phyloP scores from a whole-genome alignment of 2,888 invertebrate species.

The Busseola fusca region DNA sequence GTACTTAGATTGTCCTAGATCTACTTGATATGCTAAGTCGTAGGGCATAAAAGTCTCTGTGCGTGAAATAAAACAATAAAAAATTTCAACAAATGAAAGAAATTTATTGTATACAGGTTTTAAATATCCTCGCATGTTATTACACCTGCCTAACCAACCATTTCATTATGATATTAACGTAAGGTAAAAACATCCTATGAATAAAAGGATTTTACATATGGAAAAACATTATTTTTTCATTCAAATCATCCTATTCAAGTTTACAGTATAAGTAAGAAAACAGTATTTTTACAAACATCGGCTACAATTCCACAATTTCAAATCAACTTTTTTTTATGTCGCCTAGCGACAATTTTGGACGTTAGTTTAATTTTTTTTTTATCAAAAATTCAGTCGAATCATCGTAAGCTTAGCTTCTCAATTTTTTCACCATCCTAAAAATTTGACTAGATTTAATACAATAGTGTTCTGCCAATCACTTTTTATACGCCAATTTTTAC shows the following conservation, averaged over 20 bases:
- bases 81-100: constrained; percentile 88
- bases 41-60: neutral
- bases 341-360: constrained; percentile 87
- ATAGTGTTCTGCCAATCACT: constrained; percentile 80
- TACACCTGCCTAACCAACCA: constrained; percentile 87
- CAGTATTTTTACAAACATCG: constrained; percentile 71
- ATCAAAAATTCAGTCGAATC: constrained; percentile 86
- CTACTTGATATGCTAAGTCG: constrained; percentile 14
- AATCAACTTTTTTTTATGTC: constrained; percentile 81
- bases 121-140: constrained; percentile 87
- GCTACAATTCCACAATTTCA: constrained; percentile 87
- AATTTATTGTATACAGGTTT: constrained; percentile 90
- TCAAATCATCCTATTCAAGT: constrained; percentile 79
- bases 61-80: constrained; percentile 80
- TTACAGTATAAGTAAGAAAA: constrained; percentile 80
- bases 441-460: constrained; percentile 88
- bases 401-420: constrained; percentile 78
- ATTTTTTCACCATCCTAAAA: constrained; percentile 77
- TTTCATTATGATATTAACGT: constrained; percentile 85
- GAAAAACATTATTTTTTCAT: constrained; percentile 74
- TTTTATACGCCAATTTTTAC: constrained; percentile 75
- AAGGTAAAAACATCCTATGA: constrained; percentile 87
- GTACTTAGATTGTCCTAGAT: constrained; percentile 13
- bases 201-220: constrained; percentile 85
- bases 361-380: constrained; percentile 75